A percentile compares a stretch with the other conserved stretches of the same genome.
Evolutionary conservation across 2,888 invertebrate genomes (phyloP).

Genomic region (Deroplatys truncata): DNA sequence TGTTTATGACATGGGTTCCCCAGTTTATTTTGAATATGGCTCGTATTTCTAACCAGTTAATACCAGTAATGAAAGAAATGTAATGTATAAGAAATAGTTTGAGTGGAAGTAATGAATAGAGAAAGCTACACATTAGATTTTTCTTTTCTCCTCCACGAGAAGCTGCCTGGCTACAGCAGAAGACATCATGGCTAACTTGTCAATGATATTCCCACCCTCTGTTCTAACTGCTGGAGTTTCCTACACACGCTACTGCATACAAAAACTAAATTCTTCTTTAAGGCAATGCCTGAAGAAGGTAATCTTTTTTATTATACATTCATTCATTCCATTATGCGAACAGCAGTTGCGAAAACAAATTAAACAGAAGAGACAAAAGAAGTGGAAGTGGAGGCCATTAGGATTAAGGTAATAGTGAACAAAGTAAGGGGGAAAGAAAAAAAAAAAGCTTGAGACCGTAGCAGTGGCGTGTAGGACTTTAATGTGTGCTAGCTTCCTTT

Average conservation of each 20-base stretch:
- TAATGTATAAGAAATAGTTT: too few relatives aligned
- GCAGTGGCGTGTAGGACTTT: background rate
- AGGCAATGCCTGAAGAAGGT: background rate
- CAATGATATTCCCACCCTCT: background rate
- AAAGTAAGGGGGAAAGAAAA: background rate
- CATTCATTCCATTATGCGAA: background rate
- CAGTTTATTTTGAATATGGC: too few relatives aligned
- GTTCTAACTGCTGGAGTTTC: background rate
- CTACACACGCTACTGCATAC: background rate
- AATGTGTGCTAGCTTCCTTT: too few relatives aligned
- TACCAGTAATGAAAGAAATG: too few relatives aligned
- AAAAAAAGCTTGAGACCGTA: background rate
- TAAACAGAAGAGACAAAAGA: constrained; percentile 6
- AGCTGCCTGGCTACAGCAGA: background rate
- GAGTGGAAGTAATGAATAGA: too few relatives aligned
- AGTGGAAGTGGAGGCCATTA: constrained; percentile 15
- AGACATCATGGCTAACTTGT: background rate
- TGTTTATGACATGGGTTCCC: too few relatives aligned
- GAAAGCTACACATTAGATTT: too few relatives aligned
- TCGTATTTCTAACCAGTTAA: too few relatives aligned
- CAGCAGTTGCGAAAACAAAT: constrained; percentile 12
- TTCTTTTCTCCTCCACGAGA: too few relatives aligned
- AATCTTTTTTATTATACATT: background rate
- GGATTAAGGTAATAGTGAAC: constrained; percentile 20
- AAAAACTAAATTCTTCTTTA: background rate